A percentile compares a stretch with the other conserved stretches of the same genome.
phyloP scores from a whole-genome alignment of 2,797 vertebrate genomes.

The Peromyscus eremicus region DNA sequence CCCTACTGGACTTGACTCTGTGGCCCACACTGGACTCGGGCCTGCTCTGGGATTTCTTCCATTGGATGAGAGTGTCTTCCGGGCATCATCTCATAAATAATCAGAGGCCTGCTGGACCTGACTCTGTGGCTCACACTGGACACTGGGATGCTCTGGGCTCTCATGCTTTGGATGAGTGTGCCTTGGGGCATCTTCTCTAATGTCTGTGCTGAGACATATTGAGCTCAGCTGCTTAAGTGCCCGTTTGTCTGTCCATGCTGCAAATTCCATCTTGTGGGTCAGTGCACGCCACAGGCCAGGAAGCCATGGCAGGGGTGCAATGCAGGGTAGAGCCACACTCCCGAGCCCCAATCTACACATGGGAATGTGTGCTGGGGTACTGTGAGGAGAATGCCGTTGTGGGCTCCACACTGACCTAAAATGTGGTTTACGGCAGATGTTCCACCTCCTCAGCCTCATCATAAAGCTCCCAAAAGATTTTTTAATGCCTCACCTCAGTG shows the following conservation, averaged over 20 bases:
- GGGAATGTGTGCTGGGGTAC: fast-evolving
- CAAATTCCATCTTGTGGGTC: fast-evolving
- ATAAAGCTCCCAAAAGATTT: neutral
- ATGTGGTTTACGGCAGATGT: fast-evolving
- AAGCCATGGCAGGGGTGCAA: neutral
- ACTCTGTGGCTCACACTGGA: neutral
- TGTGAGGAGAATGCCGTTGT: fast-evolving
- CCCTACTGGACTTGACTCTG: neutral
- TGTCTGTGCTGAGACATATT: neutral
- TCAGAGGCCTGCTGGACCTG: neutral
- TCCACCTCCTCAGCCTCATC: neutral
- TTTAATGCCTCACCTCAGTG: neutral
- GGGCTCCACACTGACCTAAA: fast-evolving
- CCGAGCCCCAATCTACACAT: fast-evolving
- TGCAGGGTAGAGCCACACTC: fast-evolving
- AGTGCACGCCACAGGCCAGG: neutral
- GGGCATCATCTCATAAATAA: neutral
- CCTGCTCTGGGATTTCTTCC: neutral
- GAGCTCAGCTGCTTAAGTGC: fast-evolving
- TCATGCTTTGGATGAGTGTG: neutral
- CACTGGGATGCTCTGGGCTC: neutral
- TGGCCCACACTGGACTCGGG: too few species aligned
- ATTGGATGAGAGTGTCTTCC: neutral
- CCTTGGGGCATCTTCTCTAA: neutral
- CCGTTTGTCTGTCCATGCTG: fast-evolving